Conservation (phyloP, 2,888 invertebrate species). For the Azorinus chamasolen region DNA sequence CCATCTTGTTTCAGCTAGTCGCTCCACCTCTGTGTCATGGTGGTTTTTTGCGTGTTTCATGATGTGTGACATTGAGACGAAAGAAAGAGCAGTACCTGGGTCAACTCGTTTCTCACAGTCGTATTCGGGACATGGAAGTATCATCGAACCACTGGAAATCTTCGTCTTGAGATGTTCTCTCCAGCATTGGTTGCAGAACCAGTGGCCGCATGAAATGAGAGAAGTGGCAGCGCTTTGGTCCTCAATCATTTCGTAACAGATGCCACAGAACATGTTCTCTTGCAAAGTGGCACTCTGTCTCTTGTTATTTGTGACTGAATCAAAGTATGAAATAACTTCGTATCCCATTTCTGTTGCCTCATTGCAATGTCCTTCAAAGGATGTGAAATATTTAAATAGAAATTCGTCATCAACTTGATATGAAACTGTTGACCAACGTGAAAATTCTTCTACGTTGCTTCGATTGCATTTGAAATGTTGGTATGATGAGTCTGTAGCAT, state of each 20-base stretch:
- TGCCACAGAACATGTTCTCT: constrained; percentile 52
- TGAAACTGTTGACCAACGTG: too few relatives aligned
- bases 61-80: constrained; percentile 46
- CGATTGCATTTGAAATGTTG: too few relatives aligned
- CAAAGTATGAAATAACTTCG: constrained; percentile 5
- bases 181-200: constrained; percentile 76
- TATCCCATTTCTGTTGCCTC: too few relatives aligned
- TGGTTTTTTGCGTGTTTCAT: constrained; percentile 41
- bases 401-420: too few relatives aligned
- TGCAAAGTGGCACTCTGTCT: constrained; percentile 39
- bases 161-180: constrained; percentile 54
- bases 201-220: constrained; percentile 67
- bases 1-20: constrained; percentile 56
- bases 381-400: too few relatives aligned
- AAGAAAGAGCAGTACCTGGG: constrained; percentile 45
- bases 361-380: too few relatives aligned
- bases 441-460: too few relatives aligned
- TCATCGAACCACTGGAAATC: constrained; percentile 36
- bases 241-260: constrained; percentile 65
- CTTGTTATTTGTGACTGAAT: constrained; percentile 5
- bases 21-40: constrained; percentile 62
- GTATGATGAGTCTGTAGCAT: too few relatives aligned
- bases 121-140: constrained; percentile 67
- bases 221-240: constrained; percentile 48
- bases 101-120: constrained; percentile 61